Base-by-base conservation (phyloP, 2,113 vertebrate species). In the Elaphurus davidianus region DNA sequence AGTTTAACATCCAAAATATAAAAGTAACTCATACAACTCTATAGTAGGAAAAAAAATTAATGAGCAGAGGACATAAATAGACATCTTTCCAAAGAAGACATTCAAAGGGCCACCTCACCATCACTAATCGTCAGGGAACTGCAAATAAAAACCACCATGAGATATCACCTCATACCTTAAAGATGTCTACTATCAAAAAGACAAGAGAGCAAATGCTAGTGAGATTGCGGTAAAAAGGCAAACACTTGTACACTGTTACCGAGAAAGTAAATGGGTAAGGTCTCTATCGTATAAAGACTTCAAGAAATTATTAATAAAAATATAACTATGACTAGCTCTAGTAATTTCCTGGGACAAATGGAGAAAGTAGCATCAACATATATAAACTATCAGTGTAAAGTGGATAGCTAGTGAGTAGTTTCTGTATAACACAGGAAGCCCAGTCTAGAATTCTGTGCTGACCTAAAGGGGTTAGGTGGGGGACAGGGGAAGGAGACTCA, bases 401-500 rank as follows among this genome's bases (percentile, higher is more conserved):
- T 21, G 33, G 64, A 71, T 36, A 11, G 64, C 64, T 71, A n/a
- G 64, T 36, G 64, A 71, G 64, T 36, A 71, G n/a, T 36, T 71
- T 71, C 64, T 71, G 4, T 71, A 21, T 36, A 11, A 36, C 33
- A 67, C 64, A 36, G 64, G 64, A 71, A 71, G 64, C n/a, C n/a
- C 5, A 71, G 64, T 36, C 64, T 36, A 71, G 64, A 71, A 71
- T 2, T 71, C 64, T 36, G n/a, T 36, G 19, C n/a, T 71, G 10
- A 71, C 5, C 9, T 1, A 71, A 23, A 36, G 0, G n/a, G 17
- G 9, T 36, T 36, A 36, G 4, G 2, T 21, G 10, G 2, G 4
- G 16, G n/a, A n/a, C n/a, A 36, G 19, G 11, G n/a, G n/a, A 36
- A 36, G 64, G 64, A 71, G n/a, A n/a, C n/a, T 71, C 19, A 36